Percentiles rank a stretch among this genome's conserved stretches.
Conservation (phyloP, 2,113 vertebrate genomes). For the Hucho hucho region DNA sequence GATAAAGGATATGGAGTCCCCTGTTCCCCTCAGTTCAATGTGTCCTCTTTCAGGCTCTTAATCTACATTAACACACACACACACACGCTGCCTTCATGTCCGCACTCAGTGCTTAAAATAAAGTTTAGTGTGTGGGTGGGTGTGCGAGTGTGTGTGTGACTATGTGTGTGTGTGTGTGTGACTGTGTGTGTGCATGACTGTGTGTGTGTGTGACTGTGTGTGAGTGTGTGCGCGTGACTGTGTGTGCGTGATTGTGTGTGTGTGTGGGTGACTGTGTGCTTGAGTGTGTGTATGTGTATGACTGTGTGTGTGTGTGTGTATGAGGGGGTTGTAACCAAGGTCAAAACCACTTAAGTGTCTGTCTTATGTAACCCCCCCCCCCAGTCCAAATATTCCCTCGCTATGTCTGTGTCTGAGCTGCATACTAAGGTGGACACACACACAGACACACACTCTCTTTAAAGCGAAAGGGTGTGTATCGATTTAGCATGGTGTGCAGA, state of each 20-base stretch:
- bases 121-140: constrained; percentile 43
- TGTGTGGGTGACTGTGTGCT: no score
- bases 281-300: no score
- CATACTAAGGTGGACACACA: constrained; percentile 57
- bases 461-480: constrained; percentile 66
- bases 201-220: no score
- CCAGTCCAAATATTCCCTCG: constrained; percentile 19
- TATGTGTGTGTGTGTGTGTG: no score
- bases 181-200: no score
- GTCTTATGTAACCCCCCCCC: constrained; percentile 65
- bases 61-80: constrained; percentile 44
- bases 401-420: constrained; percentile 51
- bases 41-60: constrained; percentile 53
- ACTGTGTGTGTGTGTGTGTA: not conserved
- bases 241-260: not conserved
- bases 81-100: constrained; percentile 31
- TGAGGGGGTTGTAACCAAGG: constrained; percentile 59
- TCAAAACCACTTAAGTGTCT: constrained; percentile 74
- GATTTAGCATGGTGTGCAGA: constrained; percentile 75
- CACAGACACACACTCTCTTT: constrained; percentile 46
- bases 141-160: no score
- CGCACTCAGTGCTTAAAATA: constrained; percentile 40
- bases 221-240: no score
- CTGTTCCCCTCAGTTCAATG: constrained; percentile 51
- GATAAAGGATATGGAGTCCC: constrained; percentile 38